Percentiles rank a stretch among this genome's conserved stretches.
These are phyloP conservation scores for Lepus europaeus DNA, from an alignment of 2,113 vertebrate genomes.

Conservation along the genomic window DNA sequence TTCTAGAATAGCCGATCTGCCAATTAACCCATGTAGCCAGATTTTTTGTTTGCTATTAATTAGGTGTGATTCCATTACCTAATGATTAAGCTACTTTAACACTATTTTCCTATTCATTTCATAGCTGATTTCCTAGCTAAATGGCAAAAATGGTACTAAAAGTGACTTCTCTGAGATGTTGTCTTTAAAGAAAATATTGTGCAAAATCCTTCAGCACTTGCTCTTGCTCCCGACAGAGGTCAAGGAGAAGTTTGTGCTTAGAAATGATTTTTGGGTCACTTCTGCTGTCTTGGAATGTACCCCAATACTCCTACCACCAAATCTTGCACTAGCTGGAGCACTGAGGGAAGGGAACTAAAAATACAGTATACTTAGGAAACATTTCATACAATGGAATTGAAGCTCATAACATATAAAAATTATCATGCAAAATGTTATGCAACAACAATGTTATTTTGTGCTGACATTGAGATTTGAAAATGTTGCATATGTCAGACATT, in stretches of 20 bases:
- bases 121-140: slow-evolving; percentile 85
- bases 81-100: slow-evolving; percentile 36
- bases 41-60: slow-evolving; percentile 67
- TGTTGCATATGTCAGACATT: slow-evolving; percentile 93
- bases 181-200: slow-evolving; percentile 91
- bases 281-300: slow-evolving; percentile 69
- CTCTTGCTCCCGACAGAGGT: slow-evolving; percentile 82
- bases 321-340: slow-evolving; percentile 90
- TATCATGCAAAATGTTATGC: slow-evolving; percentile 96
- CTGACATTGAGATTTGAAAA: slow-evolving; percentile 93
- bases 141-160: slow-evolving; percentile 85
- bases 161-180: slow-evolving; percentile 87
- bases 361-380: slow-evolving; percentile 89
- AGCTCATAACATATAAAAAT: slow-evolving; percentile 93
- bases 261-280: slow-evolving; percentile 83
- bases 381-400: slow-evolving; percentile 89
- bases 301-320: slow-evolving; percentile 81
- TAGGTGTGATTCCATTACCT: slow-evolving; percentile 52
- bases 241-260: slow-evolving; percentile 76
- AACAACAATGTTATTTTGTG: slow-evolving; percentile 93
- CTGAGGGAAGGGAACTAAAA: slow-evolving; percentile 88
- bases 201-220: slow-evolving; percentile 85
- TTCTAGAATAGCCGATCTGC: slow-evolving; percentile 68
- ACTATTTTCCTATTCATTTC: slow-evolving; percentile 72
- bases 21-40: slow-evolving; percentile 60